Percentiles rank a stretch among this genome's conserved stretches.
Evolutionary conservation across 1,140 invertebrate genomes (phyloP).

Genomic region (Cydia pomonella): DNA sequence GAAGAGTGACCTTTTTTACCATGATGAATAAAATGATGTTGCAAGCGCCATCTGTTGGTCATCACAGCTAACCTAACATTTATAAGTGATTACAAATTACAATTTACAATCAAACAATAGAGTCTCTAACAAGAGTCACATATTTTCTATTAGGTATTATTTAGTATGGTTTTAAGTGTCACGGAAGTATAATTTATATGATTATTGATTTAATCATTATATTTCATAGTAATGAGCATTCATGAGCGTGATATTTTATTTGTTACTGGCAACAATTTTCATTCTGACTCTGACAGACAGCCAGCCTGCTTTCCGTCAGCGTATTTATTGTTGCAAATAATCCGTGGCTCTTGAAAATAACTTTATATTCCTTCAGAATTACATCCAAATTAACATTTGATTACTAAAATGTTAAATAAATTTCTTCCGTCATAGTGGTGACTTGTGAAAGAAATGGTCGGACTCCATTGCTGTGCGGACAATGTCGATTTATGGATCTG

Average conservation of each 20-base stretch:
- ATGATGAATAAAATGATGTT: neutral
- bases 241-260: neutral
- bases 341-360: neutral
- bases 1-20: no score
- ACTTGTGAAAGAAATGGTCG: slow-evolving; percentile 42
- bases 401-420: slow-evolving; percentile 20
- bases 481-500: slow-evolving; percentile 69
- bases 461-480: slow-evolving; percentile 61
- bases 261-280: slow-evolving; percentile 7
- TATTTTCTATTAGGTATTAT: neutral
- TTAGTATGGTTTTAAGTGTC: neutral
- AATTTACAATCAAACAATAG: neutral
- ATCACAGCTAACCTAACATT: neutral
- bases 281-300: slow-evolving; percentile 28
- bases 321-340: slow-evolving; percentile 40
- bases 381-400: neutral
- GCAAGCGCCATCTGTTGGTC: neutral
- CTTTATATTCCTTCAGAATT: neutral
- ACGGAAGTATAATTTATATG: neutral
- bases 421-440: slow-evolving; percentile 22
- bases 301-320: slow-evolving; percentile 56
- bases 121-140: neutral
- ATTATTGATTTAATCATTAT: neutral
- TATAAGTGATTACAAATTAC: neutral
- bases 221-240: neutral